Evolutionary conservation across 2,888 invertebrate genomes (phyloP), one percentile per base, ranked within the genome.

Genomic region (Drosophila percnosoma): DNA sequence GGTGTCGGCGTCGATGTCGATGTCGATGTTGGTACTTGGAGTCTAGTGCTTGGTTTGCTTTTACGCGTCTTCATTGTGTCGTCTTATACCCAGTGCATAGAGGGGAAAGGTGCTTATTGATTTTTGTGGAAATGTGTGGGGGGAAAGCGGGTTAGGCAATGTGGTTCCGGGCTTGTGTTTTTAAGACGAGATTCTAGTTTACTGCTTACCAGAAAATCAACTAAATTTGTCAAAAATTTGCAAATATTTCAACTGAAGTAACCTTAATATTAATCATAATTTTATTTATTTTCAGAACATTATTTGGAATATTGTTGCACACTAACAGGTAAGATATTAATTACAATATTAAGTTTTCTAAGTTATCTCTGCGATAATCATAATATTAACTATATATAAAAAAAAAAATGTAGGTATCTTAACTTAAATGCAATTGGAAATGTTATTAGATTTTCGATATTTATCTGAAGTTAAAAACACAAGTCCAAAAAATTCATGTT

Each of bases 1-100:
- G 55, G 55, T 64, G 78, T 67, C 58, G 64, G 38, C 48, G 65
- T 61, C 48, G 62, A 29, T 54, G 67, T 61, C 48, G 62, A 29
- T 54, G 67, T 58, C 31, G 54, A 42, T 70, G 77, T 70, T 33
- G 73, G 34, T 65, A 59, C 75, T 73, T 40, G 38, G 60, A 53
- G 42, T 31, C 75, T 62, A 49, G 65, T 77, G 42, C 71, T 66
- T 69, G 48, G 58, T 53, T 53, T 61, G 75, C 68, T 90, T 82
- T 79, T 62, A 71, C 62, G 64, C 70, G 65, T 82, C 79, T 81
- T 77, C 62, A 65, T 63, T 65, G 58, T 72, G 62, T 38, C 79
- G 68, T 61, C 65, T 21, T 24, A 68, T 68, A 60, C 78, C 62
- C 65, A 58, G 21, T 57, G 24, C 2, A 33, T 1, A 15, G 3